Base-by-base conservation (phyloP, 2,888 invertebrate species). In the Drosophila mulleri region DNA sequence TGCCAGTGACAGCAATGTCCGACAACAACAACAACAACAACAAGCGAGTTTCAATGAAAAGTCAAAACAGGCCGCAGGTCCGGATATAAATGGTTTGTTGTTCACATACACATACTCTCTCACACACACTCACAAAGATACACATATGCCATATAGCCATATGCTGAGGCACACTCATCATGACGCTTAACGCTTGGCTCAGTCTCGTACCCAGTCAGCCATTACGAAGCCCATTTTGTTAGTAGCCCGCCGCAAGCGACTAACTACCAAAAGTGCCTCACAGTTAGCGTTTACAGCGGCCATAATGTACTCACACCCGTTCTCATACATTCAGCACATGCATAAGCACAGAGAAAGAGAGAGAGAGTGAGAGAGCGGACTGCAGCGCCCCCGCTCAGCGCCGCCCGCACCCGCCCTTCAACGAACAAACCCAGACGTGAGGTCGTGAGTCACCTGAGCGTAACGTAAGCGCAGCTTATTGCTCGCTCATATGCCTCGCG, bases 391-490 rank as follows among this genome's bases (percentile, higher is more conserved):
- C 69, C 61, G 66, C 69, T 69, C 53, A 45, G 47, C 42, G 57
- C 67, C 74, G 76, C 79, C 79, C 71, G 63, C 79, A 68, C 65
- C 64, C 66, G 78, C 83, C 83, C 83, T 79, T 81, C 72, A 39
- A 18, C 18, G 35, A 26, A 16, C 26, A 54, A 39, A 54, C 20
- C 29, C 29, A 65, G 47, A 53, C 39, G 26, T 48, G 39, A 58
- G 52, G 48, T 80, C 80, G 91, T 91, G 91, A 91, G 87, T 90
- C 91, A 91, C 88, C 91, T 88, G 90, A 91, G 91, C 91, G 90
- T 88, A 91, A 91, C 91, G 88, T 89, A 88, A 86, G 87, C 90
- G 75, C 75, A 83, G 83, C 78, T 80, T 80, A 80, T 81, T 81
- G 85, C 75, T 78, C 61, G 69, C 77, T 77, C 73, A 67, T 77